A percentile compares a stretch with the other conserved stretches of the same genome.
Conservation (phyloP, 2,113 vertebrate species). For the Sceloporus undulatus region DNA sequence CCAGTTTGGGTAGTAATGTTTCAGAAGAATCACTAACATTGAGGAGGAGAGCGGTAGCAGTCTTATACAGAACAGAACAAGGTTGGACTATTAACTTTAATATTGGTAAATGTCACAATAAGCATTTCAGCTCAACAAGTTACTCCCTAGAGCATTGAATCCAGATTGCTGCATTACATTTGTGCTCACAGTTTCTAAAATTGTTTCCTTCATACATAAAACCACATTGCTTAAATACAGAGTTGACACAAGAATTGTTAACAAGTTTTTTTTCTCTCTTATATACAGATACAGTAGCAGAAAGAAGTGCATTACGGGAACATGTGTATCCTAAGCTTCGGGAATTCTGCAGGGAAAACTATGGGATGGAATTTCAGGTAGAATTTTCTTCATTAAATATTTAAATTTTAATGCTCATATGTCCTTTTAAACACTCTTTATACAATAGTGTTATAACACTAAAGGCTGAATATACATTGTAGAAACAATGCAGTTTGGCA, state of each 20-base stretch:
- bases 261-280: constrained; percentile 45
- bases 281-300: constrained; percentile 92
- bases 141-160: constrained; percentile 11
- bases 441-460: neutral
- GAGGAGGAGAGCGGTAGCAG: neutral
- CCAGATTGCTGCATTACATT: constrained; percentile 14
- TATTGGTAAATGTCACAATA: constrained; percentile 25
- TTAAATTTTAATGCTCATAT: no score
- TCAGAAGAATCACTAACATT: no score
- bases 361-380: constrained; percentile 99
- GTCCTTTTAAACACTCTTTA: neutral
- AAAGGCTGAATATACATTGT: neutral
- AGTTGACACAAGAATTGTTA: constrained; percentile 31
- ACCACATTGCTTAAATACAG: neutral
- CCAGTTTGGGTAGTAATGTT: no score
- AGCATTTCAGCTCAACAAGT: neutral
- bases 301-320: constrained; percentile 93
- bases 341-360: constrained; percentile 99
- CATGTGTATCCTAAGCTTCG: constrained; percentile 97
- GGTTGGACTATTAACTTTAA: constrained; percentile 11
- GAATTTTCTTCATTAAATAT: constrained; percentile 22
- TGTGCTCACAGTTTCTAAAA: constrained; percentile 16
- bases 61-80: neutral
- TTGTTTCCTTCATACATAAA: constrained; percentile 10
- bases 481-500: no score